Evolutionary conservation across 2,888 invertebrate species (phyloP), one percentile per base, ranked within the genome.

Genomic region (Euclidia mi): DNA sequence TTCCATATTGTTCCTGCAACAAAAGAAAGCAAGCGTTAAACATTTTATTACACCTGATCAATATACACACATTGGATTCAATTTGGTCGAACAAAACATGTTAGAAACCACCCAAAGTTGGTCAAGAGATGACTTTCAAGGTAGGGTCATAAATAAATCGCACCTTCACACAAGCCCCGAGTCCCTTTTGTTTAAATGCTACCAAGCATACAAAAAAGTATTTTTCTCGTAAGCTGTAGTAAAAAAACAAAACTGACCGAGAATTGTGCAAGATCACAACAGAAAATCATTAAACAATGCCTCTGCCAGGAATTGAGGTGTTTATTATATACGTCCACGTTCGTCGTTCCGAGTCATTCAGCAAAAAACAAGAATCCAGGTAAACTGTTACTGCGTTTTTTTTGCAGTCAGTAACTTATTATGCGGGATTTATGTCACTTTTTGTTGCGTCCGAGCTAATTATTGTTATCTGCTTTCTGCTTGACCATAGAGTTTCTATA

Each of bases 341-440:
- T 88, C 85, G 76, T 87, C 85, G 75, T 80, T 87, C 82, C 82
- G 79, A 88, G 86, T 88, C 85, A 84, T 79, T 84, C 81, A 78
- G 88, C 88, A 90, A 92, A 92, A 93, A 92, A 79, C 69, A 63
- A 65, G 71, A 76, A 76, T 80, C 79, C 94, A 94, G 94, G 94
- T 94, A 94, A 92, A 88, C 78, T 85, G 81, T 82, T 79, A 77
- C 81, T 74, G 67, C 68, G 77, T 88, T 91, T 93, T 92, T 92
- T 92, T 88, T 87, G 85, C 73, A 80, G 74, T 72, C 72, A 73
- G 80, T 87, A 87, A 89, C 91, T 93, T 94, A 94, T 93, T 93
- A 94, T 94, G 91, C 89, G 87, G 92, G 92, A 94, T 94, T 94
- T 94, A 94, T 94, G 94, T 92, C 94, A 92, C 89, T 94, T 94